Base-by-base conservation (phyloP, 2,888 invertebrate species). In the Chrysotoxum bicinctum region DNA sequence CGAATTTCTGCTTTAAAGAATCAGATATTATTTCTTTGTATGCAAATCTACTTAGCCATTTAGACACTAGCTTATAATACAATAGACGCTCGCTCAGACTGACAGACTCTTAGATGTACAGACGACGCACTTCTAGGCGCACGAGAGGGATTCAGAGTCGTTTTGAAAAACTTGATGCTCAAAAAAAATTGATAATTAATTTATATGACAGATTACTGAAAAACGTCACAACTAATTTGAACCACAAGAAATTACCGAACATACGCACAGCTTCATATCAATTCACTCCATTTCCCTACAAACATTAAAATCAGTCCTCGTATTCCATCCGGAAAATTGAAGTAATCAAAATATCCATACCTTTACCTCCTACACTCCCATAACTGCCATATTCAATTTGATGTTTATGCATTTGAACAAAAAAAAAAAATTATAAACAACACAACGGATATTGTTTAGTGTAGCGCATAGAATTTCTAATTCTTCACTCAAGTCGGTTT, bases 391-490 rank as follows among this genome's bases (percentile, higher is more conserved):
- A 35, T 56, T 56, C 56, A 56, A 19, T 1, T 32, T 10, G 21
- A 56, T 56, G 26, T 35, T 56, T 56, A 56, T 56, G 56, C 32
- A 12, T 35, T 35, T 14, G 7, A 56, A 32, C 12, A 32, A 32
- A 56, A 56, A 35, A 35, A 56, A 56, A 35, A 19, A 32, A 32
- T 35, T 26, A 58, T 70, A 84, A 80, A 79, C 79, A 84, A 75
- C 80, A 79, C 79, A 84, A 75, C 80, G 84, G 79, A 84, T 79
- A 80, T 80, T 79, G 84, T 84, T 84, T 80, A 75, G 84, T 70
- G 75, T 84, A 62, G 75, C 58, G 79, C 58, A 58, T 60, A 52
- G 84, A 84, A 84, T 84, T 75, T 21, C 30, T 80, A 75, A 84
- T 84, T 80, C 80, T 64, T 84, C 79, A 75, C 69, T 62, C 45